These are phyloP conservation scores for Macrosteles quadrilineatus DNA, from an alignment of 1,140 invertebrate genomes.

Conservation along the genomic window DNA sequence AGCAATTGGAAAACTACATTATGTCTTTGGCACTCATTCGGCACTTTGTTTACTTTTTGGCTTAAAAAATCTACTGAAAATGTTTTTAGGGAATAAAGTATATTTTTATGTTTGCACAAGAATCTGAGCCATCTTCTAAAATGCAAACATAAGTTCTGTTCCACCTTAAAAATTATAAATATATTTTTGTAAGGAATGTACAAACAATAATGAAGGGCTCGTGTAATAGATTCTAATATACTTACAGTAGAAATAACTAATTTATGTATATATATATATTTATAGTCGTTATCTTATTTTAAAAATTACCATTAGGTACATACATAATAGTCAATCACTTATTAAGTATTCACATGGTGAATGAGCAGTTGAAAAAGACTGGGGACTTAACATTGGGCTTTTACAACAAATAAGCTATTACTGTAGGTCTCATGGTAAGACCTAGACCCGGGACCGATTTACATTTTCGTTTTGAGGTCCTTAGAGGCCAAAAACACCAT, in stretches of 20 bases:
- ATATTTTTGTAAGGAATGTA: not conserved
- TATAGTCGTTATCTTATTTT: constrained; percentile 15
- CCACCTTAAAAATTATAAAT: constrained; percentile 19
- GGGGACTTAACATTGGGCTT: no score
- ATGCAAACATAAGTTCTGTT: not conserved
- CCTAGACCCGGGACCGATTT: no score
- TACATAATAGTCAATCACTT: not conserved
- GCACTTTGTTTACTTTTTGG: no score
- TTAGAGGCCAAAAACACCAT: no score
- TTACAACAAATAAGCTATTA: no score
- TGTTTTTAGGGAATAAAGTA: no score
- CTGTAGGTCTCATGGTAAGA: no score
- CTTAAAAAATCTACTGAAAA: no score
- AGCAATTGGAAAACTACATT: no score
- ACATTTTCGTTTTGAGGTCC: no score
- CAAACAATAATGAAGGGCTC: constrained; percentile 4
- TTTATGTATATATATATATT: constrained; percentile 22
- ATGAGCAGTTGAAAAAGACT: constrained; percentile 2
- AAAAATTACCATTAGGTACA: constrained; percentile 4
- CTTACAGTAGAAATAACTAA: constrained; percentile 23
- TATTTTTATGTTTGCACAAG: not conserved
- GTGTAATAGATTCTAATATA: constrained; percentile 6
- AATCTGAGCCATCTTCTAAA: constrained; percentile 1
- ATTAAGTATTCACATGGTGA: constrained; percentile 19
- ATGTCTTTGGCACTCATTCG: no score